Percentiles rank a stretch among this genome's conserved stretches.
Conservation (phyloP, 2,888 invertebrate genomes). For the Dynastes hyllus region DNA sequence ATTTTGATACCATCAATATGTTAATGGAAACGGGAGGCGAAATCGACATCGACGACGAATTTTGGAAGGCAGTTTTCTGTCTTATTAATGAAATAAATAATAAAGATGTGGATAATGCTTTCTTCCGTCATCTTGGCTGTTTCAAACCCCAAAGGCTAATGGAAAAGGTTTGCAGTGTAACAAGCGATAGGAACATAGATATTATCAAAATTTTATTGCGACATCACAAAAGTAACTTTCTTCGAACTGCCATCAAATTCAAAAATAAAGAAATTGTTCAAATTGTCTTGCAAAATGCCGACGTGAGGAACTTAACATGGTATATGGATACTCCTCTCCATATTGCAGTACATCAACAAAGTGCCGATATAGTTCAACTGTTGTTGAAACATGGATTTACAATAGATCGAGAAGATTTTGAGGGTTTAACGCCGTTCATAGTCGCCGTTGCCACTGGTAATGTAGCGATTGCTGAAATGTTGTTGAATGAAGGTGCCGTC, state of each 20-base stretch:
- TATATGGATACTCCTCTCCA: neutral
- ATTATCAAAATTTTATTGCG: neutral
- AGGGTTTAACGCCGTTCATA: neutral
- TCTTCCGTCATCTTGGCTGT: neutral
- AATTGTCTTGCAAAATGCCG: neutral
- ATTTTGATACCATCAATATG: neutral
- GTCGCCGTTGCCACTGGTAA: too few relatives aligned
- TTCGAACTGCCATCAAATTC: neutral
- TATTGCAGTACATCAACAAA: neutral
- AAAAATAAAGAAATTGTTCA: neutral
- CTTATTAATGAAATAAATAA: neutral
- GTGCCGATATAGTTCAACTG: neutral
- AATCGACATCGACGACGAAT: neutral
- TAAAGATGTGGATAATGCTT: neutral
- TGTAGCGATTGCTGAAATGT: too few relatives aligned
- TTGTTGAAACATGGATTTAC: neutral
- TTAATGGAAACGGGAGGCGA: neutral
- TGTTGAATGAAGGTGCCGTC: too few relatives aligned
- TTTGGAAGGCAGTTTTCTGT: neutral
- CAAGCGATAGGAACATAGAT: neutral
- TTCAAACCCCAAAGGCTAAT: neutral
- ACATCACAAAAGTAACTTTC: neutral
- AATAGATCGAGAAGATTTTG: neutral
- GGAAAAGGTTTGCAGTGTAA: neutral
- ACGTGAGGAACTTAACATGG: neutral